Conservation (phyloP, 2,113 vertebrate species). For the Gymnocephalus cernua region DNA sequence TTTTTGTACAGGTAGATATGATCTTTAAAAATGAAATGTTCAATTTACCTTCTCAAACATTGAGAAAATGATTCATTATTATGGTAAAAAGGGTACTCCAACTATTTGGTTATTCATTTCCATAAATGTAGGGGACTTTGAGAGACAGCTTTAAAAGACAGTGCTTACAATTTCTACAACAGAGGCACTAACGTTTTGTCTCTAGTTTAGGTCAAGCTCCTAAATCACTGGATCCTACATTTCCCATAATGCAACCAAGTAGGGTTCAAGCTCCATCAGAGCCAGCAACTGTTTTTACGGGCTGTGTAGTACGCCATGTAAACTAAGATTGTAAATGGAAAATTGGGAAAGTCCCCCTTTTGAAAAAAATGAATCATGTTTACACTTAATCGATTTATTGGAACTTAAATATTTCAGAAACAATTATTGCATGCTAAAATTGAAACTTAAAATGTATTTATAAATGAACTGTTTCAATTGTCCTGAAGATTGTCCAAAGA, state of each 20-base stretch:
- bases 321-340: not conserved
- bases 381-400: not conserved
- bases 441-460: not conserved
- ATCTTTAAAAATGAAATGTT: constrained; percentile 18
- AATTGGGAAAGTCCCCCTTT: not conserved
- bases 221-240: not conserved
- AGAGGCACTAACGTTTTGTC: not conserved
- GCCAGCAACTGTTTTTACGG: constrained; percentile 13
- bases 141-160: not conserved
- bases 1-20: not conserved
- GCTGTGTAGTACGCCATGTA: not conserved
- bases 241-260: constrained; percentile 2
- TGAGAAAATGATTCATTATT: not conserved
- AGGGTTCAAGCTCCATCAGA: constrained; percentile 4
- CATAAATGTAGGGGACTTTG: not conserved
- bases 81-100: not conserved
- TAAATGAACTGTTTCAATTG: too few relatives aligned
- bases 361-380: not conserved
- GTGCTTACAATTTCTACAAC: too few relatives aligned
- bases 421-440: not conserved
- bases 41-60: not conserved
- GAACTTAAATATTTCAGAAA: not conserved
- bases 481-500: too few relatives aligned
- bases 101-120: not conserved
- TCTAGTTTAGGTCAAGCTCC: not conserved